Conservation (phyloP, 2,797 vertebrate species). For the Catharus ustulatus region DNA sequence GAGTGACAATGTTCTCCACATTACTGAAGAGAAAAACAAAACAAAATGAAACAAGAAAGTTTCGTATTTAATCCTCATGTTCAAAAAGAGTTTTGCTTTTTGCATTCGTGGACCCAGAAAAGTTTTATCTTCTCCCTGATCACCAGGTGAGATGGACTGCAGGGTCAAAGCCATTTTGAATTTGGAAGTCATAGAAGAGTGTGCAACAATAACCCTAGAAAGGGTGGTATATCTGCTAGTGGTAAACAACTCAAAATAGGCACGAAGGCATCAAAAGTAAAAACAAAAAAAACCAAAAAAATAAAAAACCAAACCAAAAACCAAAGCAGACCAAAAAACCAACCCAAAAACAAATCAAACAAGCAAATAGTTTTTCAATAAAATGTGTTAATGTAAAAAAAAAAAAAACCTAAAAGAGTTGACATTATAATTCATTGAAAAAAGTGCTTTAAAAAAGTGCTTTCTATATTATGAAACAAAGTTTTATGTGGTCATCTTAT, state of each 20-base stretch:
- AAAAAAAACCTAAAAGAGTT: background rate
- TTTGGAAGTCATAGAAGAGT: background rate
- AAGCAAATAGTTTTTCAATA: background rate
- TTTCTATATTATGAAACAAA: background rate
- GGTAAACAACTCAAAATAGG: background rate
- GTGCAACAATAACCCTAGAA: background rate
- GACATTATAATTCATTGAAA: background rate
- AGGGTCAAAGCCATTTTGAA: background rate
- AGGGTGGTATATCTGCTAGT: background rate
- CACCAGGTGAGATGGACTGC: background rate
- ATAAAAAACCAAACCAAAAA: background rate
- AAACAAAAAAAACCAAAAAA: background rate
- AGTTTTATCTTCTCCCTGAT: background rate
- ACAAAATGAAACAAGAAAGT: background rate
- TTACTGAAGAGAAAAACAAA: background rate
- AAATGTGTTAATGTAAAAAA: background rate
- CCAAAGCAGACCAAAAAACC: background rate
- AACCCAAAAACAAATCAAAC: background rate
- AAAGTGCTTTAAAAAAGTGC: background rate
- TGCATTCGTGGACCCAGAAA: background rate
- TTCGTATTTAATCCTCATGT: background rate
- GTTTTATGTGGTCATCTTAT: background rate
- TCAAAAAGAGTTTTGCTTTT: background rate
- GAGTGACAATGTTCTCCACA: background rate
- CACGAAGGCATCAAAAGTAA: background rate